Evolutionary conservation across 1,140 invertebrate species (phyloP).

Genomic region (Hormaphis cornu): DNA sequence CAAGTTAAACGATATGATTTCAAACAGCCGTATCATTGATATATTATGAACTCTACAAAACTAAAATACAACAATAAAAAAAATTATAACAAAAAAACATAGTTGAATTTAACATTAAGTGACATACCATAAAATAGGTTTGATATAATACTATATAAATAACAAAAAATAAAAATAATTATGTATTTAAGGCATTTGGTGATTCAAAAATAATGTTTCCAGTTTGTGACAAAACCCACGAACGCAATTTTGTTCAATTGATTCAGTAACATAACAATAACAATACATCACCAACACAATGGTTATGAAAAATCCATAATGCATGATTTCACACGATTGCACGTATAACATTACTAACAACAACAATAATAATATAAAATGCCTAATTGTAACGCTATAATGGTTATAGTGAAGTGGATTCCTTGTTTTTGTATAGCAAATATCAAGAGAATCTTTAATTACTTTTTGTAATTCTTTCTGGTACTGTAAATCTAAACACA

Average conservation of each 20-base stretch:
- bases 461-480: not conserved
- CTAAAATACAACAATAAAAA: no score
- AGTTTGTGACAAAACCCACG: not conserved
- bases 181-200: not conserved
- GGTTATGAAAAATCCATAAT: no score
- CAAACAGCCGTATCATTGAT: no score
- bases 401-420: no score
- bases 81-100: no score
- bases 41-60: no score
- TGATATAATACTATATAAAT: not conserved
- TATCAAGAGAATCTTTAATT: not conserved
- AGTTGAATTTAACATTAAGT: no score
- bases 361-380: not conserved
- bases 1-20: no score
- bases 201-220: not conserved
- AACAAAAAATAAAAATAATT: not conserved
- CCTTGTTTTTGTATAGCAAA: not conserved
- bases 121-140: no score
- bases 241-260: constrained; percentile 12
- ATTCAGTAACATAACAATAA: not conserved
- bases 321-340: no score
- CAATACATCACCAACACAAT: no score
- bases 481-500: not conserved
- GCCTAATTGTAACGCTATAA: not conserved
- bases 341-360: not conserved